Evolutionary conservation across 2,888 invertebrate genomes (phyloP), one percentile per base, ranked within the genome.

Genomic region (Mesorhabditis belari): DNA sequence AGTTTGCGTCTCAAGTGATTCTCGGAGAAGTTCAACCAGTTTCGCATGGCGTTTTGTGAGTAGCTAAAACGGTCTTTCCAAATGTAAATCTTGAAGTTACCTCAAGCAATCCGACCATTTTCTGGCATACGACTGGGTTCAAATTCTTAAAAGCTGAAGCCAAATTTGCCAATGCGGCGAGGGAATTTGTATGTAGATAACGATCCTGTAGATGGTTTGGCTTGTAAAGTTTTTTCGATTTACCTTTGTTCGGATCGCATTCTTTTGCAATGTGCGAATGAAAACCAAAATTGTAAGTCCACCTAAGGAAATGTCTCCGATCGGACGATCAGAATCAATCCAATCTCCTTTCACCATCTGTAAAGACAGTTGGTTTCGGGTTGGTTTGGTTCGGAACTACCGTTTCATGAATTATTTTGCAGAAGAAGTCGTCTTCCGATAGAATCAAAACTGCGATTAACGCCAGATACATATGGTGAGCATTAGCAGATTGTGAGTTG

Each of bases 401-500:
- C 81, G 91, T 90, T 82, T 90, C 88, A 82, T 99, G 98, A 44
- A 98, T 88, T 67, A 88, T 88, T 82, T 90, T 91, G 83, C 94
- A 96, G 78, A 98, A 92, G 0, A 88, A 85, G 71, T 94, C 93
- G 82, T 98, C 96, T 83, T 98, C 98, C 49, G 93, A 94, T 4
- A 98, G 85, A 74, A 98, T 94, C 3, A 99, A 86, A 27, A 98
- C 85, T 29, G 96, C 91, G 67, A 98, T 98, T 3, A 98, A 86
- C 0, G 95, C 92, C 93, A 98, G 95, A 84, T 99, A 98, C 73
- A 96, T 94, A 82, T 96, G 96, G 83, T 96, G 95, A 0, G 92
- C 92, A 73, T 89, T 91, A 56, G 61, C 67, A 26, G 61, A 58
- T n/a, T 61, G 52, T 4, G 52, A 23, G 24, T 58, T 44, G 5